Evolutionary conservation across 2,888 invertebrate genomes (phyloP).

Genomic region (Diarsia dahlii): DNA sequence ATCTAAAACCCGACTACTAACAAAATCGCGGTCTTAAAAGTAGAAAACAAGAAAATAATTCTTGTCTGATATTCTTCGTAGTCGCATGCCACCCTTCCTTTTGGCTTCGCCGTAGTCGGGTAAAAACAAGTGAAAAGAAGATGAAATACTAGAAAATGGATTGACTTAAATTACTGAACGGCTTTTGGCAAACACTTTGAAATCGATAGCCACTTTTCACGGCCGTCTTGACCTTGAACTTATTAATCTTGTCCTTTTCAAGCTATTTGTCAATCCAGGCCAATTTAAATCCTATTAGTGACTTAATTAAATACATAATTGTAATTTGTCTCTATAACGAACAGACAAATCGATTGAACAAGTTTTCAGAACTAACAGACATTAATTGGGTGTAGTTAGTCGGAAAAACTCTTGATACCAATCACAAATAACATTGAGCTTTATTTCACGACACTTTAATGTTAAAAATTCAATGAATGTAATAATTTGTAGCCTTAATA

Average conservation of each 20-base stretch:
- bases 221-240: background rate
- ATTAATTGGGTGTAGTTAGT: constrained; percentile 22
- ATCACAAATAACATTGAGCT: constrained; percentile 5
- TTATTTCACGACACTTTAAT: background rate
- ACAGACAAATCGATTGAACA: constrained; percentile 18
- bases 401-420: background rate
- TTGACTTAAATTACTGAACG: background rate
- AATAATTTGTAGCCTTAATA: background rate
- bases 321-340: background rate
- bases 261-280: background rate
- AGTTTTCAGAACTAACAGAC: constrained; percentile 17
- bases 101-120: no score
- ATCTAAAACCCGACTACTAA: no score
- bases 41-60: no score
- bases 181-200: background rate
- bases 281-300: background rate
- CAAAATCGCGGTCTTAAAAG: no score
- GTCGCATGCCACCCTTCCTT: no score
- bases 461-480: background rate
- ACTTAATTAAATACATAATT: background rate
- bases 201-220: background rate
- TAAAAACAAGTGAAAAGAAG: no score
- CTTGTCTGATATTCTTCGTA: no score
- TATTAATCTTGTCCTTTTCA: background rate
- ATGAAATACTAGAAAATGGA: no score